These are phyloP conservation scores for Lepetodrilus schrolli DNA, from an alignment of 2,888 invertebrate species.

Conservation along the genomic window DNA sequence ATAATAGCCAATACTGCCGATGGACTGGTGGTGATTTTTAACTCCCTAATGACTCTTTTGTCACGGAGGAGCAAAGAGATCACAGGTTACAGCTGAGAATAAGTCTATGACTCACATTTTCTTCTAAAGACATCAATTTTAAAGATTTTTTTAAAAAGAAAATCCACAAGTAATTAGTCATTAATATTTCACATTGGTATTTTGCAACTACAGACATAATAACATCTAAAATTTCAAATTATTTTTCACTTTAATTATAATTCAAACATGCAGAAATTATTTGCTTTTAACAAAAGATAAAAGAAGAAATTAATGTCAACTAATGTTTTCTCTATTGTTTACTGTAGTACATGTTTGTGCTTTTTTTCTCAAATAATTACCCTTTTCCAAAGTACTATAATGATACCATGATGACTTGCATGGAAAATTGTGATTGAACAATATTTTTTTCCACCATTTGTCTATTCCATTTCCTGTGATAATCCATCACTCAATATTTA, in stretches of 20 bases:
- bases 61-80: constrained; percentile 20
- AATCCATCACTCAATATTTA: no score
- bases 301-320: neutral
- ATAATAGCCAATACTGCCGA: constrained; percentile 12
- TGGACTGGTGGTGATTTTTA: constrained; percentile 11
- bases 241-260: no score
- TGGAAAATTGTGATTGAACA: no score
- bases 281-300: neutral
- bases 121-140: neutral
- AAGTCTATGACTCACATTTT: constrained; percentile 17
- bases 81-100: neutral
- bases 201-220: no score
- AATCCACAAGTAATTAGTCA: neutral
- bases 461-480: no score
- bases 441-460: no score
- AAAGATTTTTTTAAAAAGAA: neutral
- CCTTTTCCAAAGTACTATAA: no score
- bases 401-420: no score
- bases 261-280: neutral
- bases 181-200: no score
- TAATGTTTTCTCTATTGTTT: neutral
- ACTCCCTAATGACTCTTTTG: constrained; percentile 23
- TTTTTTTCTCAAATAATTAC: no score
- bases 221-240: no score
- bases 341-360: no score